These are phyloP conservation scores for Pseudococcus viburni DNA, from an alignment of 2,888 invertebrate species.

Conservation along the genomic window DNA sequence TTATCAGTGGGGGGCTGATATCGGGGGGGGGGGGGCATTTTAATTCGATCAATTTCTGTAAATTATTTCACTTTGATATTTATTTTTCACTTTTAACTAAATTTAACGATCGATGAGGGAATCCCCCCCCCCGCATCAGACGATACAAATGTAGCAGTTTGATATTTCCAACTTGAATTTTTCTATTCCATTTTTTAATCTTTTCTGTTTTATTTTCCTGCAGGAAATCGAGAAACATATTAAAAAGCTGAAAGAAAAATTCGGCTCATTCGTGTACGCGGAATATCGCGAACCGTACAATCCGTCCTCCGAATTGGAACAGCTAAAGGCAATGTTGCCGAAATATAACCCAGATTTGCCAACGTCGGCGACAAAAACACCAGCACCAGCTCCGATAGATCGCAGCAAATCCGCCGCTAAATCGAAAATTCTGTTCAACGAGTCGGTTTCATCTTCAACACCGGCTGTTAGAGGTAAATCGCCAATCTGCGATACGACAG, in stretches of 20 bases:
- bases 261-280: conserved; percentile 82
- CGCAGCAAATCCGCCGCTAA: background rate
- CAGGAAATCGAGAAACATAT: conserved; percentile 80
- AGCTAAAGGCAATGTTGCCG: conserved; percentile 79
- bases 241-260: conserved; percentile 76
- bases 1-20: too few relatives aligned
- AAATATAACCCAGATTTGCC: conserved; percentile 45
- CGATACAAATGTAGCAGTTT: too few relatives aligned
- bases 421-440: background rate
- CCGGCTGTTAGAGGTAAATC: background rate
- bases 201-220: conserved; percentile 68
- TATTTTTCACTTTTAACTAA: too few relatives aligned
- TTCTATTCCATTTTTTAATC: background rate
- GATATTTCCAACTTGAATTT: too few relatives aligned
- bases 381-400: conserved; percentile 10
- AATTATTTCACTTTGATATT: too few relatives aligned
- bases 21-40: too few relatives aligned
- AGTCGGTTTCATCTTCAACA: background rate
- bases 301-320: conserved; percentile 76
- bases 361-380: background rate
- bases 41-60: too few relatives aligned
- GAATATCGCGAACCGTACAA: conserved; percentile 80
- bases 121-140: too few relatives aligned
- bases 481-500: background rate
- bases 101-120: too few relatives aligned